Conservation (phyloP, 2,797 vertebrate species). For the Acanthopagrus latus region DNA sequence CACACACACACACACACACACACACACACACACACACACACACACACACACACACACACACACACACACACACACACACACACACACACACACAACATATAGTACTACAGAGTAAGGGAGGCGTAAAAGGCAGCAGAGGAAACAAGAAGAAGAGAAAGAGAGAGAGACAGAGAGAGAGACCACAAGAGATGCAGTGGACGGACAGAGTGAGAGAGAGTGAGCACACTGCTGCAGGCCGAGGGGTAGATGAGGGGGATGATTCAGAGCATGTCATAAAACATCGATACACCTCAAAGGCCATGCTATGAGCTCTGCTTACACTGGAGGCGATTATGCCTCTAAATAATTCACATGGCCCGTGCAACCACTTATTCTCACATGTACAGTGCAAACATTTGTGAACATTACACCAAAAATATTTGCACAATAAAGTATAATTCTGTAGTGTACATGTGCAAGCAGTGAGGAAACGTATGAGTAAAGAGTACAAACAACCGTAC, state of each 20-base stretch:
- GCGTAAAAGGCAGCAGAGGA: neutral
- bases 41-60: slow-evolving; percentile 21
- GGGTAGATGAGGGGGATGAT: slow-evolving; percentile 61
- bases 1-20: slow-evolving; percentile 18
- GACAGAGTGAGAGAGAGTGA: slow-evolving; percentile 37
- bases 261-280: slow-evolving; percentile 78
- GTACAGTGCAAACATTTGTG: slow-evolving; percentile 17
- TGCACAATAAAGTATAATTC: neutral
- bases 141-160: neutral
- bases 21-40: slow-evolving; percentile 27
- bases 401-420: slow-evolving; percentile 23
- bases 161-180: neutral
- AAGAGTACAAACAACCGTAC: no score
- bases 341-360: slow-evolving; percentile 72
- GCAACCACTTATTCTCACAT: slow-evolving; percentile 37
- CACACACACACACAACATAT: slow-evolving; percentile 15
- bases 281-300: slow-evolving; percentile 67
- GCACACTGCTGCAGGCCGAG: slow-evolving; percentile 45
- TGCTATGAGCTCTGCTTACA: slow-evolving; percentile 59
- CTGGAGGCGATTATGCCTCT: slow-evolving; percentile 67
- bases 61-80: slow-evolving; percentile 29
- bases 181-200: slow-evolving; percentile 6
- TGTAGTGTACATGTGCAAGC: neutral
- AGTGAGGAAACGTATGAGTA: neutral
- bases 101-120: slow-evolving; percentile 10